phyloP scores from a whole-genome alignment of 2,113 vertebrate species.

The Girardinichthys multiradiatus region DNA sequence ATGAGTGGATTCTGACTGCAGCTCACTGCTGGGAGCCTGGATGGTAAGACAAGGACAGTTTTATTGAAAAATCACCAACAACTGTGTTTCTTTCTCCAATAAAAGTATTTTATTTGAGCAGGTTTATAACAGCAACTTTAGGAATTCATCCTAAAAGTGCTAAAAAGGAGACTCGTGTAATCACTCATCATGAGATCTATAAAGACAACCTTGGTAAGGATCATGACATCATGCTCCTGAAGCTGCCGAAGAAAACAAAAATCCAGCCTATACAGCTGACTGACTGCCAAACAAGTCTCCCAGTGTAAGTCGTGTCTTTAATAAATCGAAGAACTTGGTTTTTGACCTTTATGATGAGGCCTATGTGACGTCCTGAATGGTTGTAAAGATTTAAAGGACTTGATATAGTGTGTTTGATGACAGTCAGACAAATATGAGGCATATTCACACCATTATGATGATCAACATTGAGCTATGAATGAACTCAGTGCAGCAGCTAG shows the following conservation, averaged over 20 bases:
- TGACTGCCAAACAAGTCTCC: not conserved
- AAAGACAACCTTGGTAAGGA: not conserved
- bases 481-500: no score
- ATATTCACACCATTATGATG: no score
- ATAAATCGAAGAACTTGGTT: no score
- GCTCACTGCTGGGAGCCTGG: not conserved
- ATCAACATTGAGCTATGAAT: no score
- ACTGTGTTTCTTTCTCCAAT: not conserved
- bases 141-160: not conserved
- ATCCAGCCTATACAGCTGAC: not conserved
- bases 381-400: no score
- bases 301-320: no score
- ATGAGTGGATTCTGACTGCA: slow-evolving; percentile 1
- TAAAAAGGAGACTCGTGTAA: no score
- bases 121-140: not conserved
- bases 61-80: not conserved
- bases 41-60: not conserved
- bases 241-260: not conserved
- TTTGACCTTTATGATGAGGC: no score
- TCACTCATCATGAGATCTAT: not conserved
- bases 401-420: no score
- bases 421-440: no score
- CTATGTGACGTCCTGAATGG: no score
- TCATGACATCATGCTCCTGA: not conserved
- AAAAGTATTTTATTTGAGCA: not conserved